phyloP scores from a whole-genome alignment of 2,888 invertebrate species.

The Eupithecia inturbata region DNA sequence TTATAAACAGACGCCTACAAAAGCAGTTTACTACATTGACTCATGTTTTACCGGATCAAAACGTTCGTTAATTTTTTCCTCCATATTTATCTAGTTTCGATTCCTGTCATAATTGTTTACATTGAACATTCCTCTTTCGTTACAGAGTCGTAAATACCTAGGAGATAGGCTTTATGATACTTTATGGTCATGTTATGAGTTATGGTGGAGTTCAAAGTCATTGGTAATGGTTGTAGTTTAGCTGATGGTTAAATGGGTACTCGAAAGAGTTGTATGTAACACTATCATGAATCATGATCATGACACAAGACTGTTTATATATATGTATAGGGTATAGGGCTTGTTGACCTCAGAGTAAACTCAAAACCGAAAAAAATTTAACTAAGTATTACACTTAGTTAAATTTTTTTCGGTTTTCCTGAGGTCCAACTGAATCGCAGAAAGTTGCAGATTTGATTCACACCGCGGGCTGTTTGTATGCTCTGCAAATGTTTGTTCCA shows the following conservation, averaged over 20 bases:
- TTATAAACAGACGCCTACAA: not conserved
- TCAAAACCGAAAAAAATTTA: too few relatives aligned
- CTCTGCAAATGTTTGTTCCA: not conserved
- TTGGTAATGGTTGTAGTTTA: not conserved
- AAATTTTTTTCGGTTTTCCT: not conserved
- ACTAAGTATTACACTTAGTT: not conserved
- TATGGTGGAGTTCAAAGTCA: constrained; percentile 27
- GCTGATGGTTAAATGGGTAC: not conserved
- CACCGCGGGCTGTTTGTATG: not conserved
- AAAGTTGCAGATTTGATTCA: not conserved
- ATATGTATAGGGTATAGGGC: too few relatives aligned
- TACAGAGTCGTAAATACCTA: constrained; percentile 28
- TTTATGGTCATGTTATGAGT: too few relatives aligned
- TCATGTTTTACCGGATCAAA: constrained; percentile 19
- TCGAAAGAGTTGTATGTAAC: not conserved
- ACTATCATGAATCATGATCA: too few relatives aligned
- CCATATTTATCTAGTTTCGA: not conserved
- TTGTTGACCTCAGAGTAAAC: not conserved
- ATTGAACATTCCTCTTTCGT: constrained; percentile 20
- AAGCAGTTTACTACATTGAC: not conserved
- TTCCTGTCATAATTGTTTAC: constrained; percentile 27
- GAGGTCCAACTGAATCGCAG: not conserved
- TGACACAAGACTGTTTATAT: too few relatives aligned
- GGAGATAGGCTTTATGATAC: constrained; percentile 24
- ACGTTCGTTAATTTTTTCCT: constrained; percentile 20